phyloP scores from a whole-genome alignment of 2,888 invertebrate genomes.

The Cyaniris semiargus region DNA sequence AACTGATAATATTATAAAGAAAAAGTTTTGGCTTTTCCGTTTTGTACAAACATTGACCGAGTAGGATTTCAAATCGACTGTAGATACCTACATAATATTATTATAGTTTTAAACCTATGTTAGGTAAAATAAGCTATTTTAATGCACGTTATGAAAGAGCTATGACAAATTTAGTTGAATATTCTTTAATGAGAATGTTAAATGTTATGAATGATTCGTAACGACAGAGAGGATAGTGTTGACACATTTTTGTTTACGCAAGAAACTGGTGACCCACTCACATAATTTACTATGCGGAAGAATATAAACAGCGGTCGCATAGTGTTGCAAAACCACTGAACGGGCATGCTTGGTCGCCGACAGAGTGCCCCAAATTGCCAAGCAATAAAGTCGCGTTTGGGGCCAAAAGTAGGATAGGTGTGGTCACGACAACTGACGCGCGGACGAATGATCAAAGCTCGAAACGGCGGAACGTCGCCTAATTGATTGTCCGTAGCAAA shows the following conservation, averaged over 20 bases:
- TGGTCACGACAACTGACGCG: neutral
- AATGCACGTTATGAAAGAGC: neutral
- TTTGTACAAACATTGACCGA: neutral
- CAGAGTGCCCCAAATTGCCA: neutral
- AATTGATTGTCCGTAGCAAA: neutral
- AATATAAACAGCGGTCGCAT: conserved; percentile 8
- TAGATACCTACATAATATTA: too few species aligned
- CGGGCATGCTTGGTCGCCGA: neutral
- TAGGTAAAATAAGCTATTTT: too few species aligned
- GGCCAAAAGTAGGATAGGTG: neutral
- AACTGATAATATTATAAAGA: too few species aligned
- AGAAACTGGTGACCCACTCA: neutral
- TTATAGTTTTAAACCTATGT: too few species aligned
- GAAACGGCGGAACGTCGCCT: neutral
- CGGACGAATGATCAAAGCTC: neutral
- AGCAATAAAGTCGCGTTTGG: neutral
- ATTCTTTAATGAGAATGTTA: neutral
- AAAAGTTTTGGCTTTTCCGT: too few species aligned
- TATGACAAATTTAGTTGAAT: neutral
- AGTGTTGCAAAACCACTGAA: neutral
- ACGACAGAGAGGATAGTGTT: neutral
- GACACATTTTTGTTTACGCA: conserved; percentile 6
- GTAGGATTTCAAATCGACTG: neutral
- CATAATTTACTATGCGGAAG: conserved; percentile 19
- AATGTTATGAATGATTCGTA: neutral